A percentile compares a stretch with the other conserved stretches of the same genome.
These are phyloP conservation scores for Dicycla oo DNA, from an alignment of 2,888 invertebrate genomes.

Conservation along the genomic window DNA sequence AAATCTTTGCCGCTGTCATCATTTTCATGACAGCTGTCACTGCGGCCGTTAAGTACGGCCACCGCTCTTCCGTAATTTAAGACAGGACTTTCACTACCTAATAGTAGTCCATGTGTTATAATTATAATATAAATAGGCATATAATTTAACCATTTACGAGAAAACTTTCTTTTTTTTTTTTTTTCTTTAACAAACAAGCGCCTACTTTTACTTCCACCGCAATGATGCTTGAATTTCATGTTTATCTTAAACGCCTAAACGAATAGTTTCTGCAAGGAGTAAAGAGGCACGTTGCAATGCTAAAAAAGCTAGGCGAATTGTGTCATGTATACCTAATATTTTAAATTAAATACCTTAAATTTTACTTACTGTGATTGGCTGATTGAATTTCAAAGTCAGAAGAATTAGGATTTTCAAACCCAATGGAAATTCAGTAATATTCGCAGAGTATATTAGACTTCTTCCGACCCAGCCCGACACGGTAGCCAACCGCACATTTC, in stretches of 20 bases:
- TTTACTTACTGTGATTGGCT: not conserved
- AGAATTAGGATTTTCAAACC: not conserved
- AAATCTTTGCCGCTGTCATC: no score
- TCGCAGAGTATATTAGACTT: not conserved
- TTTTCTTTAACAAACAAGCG: not conserved
- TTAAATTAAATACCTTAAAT: no score
- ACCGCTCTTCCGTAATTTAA: no score
- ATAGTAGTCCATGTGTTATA: not conserved
- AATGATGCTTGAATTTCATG: not conserved
- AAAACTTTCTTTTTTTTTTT: no score
- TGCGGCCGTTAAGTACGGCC: no score
- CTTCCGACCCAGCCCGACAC: not conserved
- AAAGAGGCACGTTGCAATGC: not conserved
- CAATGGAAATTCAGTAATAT: not conserved
- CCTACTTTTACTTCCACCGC: not conserved
- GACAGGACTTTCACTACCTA: not conserved
- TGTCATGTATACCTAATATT: no score
- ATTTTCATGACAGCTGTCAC: no score
- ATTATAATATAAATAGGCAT: no score
- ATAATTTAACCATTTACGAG: not conserved
- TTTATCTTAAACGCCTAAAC: slow-evolving; percentile 22
- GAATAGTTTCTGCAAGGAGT: slow-evolving; percentile 8
- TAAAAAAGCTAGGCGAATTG: not conserved
- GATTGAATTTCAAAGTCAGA: not conserved
- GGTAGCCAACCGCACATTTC: no score